A percentile compares a stretch with the other conserved stretches of the same genome.
Evolutionary conservation across 1,140 invertebrate genomes (phyloP).

Genomic region (Elymnias hypermnestra): DNA sequence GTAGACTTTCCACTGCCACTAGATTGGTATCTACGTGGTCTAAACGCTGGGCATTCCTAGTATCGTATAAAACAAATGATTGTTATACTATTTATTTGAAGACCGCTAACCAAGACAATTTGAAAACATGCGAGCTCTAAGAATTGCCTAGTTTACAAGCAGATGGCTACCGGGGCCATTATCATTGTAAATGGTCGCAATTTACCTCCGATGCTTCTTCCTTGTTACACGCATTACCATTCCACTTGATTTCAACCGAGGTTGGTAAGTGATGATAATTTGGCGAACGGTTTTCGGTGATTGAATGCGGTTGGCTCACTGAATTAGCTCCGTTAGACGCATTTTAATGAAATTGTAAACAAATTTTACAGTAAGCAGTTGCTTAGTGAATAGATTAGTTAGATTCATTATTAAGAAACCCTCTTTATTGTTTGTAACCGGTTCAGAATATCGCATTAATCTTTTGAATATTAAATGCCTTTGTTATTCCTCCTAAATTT

Average conservation of each 20-base stretch:
- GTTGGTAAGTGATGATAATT: constrained; percentile 17
- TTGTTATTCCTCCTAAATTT: no score
- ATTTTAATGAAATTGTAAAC: not conserved
- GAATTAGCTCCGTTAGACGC: constrained; percentile 8
- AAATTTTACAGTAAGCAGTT: no score
- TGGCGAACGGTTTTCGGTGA: constrained; percentile 27
- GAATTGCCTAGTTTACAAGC: constrained; percentile 42
- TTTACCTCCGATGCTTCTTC: constrained; percentile 38
- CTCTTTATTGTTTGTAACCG: no score
- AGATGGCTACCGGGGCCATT: constrained; percentile 43
- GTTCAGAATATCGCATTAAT: no score
- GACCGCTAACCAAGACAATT: constrained; percentile 41
- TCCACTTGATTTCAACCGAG: constrained; percentile 15
- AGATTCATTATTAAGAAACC: no score
- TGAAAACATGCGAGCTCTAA: constrained; percentile 33
- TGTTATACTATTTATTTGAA: constrained; percentile 2
- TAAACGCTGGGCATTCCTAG: no score
- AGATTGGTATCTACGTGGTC: no score
- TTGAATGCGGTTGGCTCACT: constrained; percentile 26
- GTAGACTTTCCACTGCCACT: no score
- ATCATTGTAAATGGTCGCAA: constrained; percentile 54
- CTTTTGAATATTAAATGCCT: no score
- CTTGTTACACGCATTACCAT: constrained; percentile 40
- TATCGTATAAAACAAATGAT: no score
- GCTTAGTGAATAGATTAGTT: no score